Evolutionary conservation across 1,140 invertebrate species (phyloP).

Genomic region (Sycophila sp.): DNA sequence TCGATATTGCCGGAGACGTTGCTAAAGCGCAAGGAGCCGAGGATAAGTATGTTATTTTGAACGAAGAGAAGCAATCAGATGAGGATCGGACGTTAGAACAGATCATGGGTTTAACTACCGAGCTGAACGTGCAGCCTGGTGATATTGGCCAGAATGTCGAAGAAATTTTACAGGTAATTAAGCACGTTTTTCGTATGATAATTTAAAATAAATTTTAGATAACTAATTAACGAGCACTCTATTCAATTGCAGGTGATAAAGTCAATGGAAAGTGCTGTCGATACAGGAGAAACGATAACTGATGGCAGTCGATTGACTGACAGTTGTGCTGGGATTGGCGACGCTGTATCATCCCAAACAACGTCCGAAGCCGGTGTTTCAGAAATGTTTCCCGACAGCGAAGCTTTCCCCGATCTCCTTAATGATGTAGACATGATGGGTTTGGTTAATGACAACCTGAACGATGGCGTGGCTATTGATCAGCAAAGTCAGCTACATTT

Average conservation of each 20-base stretch:
- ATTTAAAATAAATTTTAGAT: background rate
- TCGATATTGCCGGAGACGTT: constrained; percentile 49
- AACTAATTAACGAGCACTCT: background rate
- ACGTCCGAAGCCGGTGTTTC: constrained; percentile 63
- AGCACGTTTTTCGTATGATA: too few species aligned
- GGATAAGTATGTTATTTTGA: constrained; percentile 34
- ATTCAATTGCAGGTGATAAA: constrained; percentile 62
- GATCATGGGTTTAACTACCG: constrained; percentile 52
- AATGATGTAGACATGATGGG: constrained; percentile 71
- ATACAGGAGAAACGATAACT: constrained; percentile 47
- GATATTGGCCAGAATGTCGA: constrained; percentile 71
- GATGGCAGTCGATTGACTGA: constrained; percentile 1
- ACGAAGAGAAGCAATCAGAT: constrained; percentile 18
- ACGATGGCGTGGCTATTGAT: constrained; percentile 49
- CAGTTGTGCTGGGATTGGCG: constrained; percentile 8
- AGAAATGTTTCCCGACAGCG: constrained; percentile 69
- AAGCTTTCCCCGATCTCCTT: constrained; percentile 68
- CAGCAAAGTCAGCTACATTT: constrained; percentile 32
- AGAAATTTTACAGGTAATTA: constrained; percentile 71
- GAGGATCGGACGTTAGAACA: constrained; percentile 50
- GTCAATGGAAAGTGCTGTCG: constrained; percentile 70
- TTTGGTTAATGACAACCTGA: constrained; percentile 67
- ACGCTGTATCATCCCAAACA: constrained; percentile 45
- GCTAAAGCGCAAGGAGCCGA: constrained; percentile 48
- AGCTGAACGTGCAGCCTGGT: constrained; percentile 42